phyloP scores from a whole-genome alignment of 2,888 invertebrate species.

The Pandemis cinnamomeana region DNA sequence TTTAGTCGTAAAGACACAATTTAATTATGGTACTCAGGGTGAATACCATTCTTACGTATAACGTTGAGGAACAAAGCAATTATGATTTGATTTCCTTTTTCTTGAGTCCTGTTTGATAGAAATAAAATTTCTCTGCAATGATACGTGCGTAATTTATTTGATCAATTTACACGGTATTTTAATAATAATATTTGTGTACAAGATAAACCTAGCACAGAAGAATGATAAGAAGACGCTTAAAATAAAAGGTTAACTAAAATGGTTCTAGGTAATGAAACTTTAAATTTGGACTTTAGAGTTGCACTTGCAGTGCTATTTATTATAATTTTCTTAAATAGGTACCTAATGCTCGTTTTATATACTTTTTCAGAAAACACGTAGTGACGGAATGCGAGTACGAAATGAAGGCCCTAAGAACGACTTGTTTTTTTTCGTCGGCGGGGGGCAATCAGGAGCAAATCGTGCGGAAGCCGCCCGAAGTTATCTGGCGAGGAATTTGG shows the following conservation, averaged over 20 bases:
- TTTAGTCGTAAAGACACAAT: background rate
- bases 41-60: background rate
- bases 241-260: too few relatives aligned
- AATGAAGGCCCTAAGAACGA: constrained; percentile 43
- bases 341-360: constrained; percentile 7
- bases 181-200: background rate
- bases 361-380: constrained; percentile 20
- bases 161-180: background rate
- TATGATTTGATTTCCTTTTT: background rate
- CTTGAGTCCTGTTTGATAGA: too few relatives aligned
- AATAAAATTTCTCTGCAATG: too few relatives aligned
- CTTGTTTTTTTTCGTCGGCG: constrained; percentile 60
- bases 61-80: background rate
- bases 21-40: background rate
- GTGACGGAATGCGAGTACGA: constrained; percentile 4
- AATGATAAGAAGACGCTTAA: too few relatives aligned
- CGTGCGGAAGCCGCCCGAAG: constrained; percentile 70
- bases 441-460: constrained; percentile 70
- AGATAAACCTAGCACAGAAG: background rate
- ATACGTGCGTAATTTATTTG: too few relatives aligned
- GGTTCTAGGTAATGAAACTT: too few relatives aligned
- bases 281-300: too few relatives aligned
- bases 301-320: too few relatives aligned
- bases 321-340: background rate
- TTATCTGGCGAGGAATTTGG: constrained; percentile 67